Conservation (phyloP, 2,113 vertebrate species). For the Anarrhichthys ocellatus region DNA sequence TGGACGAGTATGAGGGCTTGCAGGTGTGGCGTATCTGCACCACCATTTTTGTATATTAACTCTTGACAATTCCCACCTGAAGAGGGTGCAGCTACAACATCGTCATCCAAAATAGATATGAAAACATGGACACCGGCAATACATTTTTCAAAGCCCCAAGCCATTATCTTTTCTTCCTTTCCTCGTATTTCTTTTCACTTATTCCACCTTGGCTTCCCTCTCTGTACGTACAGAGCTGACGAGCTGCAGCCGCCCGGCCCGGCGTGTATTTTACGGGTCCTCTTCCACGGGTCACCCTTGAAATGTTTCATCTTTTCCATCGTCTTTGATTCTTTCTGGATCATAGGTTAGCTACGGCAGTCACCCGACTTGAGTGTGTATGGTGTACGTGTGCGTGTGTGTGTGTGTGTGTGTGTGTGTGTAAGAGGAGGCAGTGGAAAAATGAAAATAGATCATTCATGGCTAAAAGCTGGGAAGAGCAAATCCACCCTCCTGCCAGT, state of each 20-base stretch:
- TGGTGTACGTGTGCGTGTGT: background rate
- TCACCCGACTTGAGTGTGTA: conserved; percentile 23
- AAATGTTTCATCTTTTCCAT: conserved; percentile 55
- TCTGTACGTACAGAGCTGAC: background rate
- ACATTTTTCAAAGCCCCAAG: conserved; percentile 2
- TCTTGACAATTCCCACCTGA: conserved; percentile 3
- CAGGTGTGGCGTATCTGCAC: conserved; percentile 4
- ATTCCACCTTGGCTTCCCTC: background rate
- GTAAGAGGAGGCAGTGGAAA: conserved; percentile 38
- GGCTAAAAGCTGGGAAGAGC: conserved; percentile 59
- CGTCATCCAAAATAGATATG: conserved; percentile 33
- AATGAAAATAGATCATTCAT: conserved; percentile 72
- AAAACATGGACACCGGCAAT: background rate
- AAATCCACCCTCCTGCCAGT: conserved; percentile 60
- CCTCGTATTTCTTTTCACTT: conserved; percentile 4
- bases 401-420: background rate
- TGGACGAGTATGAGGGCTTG: background rate
- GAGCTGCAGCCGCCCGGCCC: background rate
- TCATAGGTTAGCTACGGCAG: conserved; percentile 33
- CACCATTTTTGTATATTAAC: background rate
- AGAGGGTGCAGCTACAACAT: background rate
- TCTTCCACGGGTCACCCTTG: conserved; percentile 35
- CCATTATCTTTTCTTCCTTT: conserved; percentile 29
- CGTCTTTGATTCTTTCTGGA: conserved; percentile 55
- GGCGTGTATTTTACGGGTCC: conserved; percentile 6